These are phyloP conservation scores for Notodonta ziczac DNA, from an alignment of 2,888 invertebrate genomes.

Conservation along the genomic window DNA sequence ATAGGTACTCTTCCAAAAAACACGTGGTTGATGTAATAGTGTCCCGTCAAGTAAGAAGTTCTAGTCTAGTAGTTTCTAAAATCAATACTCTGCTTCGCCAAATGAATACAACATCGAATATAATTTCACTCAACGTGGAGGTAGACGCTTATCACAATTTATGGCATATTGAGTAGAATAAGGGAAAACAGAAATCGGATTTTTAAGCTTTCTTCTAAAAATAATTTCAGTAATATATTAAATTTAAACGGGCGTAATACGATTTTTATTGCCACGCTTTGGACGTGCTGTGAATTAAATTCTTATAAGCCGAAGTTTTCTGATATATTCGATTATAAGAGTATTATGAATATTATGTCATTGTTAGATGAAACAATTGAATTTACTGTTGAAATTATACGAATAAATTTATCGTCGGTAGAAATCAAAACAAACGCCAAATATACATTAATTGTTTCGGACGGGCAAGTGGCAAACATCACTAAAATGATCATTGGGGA, in stretches of 20 bases:
- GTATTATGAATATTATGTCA: not conserved
- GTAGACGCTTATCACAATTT: slow-evolving; percentile 71
- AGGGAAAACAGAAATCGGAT: slow-evolving; percentile 64
- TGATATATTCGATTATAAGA: slow-evolving; percentile 1
- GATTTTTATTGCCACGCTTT: slow-evolving; percentile 64
- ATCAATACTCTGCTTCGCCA: not conserved
- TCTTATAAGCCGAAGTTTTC: slow-evolving; percentile 56
- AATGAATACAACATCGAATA: slow-evolving; percentile 35
- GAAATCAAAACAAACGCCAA: not conserved
- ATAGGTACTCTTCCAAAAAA: no score
- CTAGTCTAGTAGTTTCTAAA: no score
- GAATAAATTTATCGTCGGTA: no score
- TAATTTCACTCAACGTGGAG: slow-evolving; percentile 46
- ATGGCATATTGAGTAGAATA: slow-evolving; percentile 61
- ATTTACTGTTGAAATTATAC: no score
- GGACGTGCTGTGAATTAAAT: slow-evolving; percentile 62
- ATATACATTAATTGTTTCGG: slow-evolving; percentile 50
- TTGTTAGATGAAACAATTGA: no score
- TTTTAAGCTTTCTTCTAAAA: slow-evolving; percentile 53
- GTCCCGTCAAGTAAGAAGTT: no score
- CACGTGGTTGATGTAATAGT: no score
- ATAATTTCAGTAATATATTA: slow-evolving; percentile 69
- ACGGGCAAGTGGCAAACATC: slow-evolving; percentile 63
- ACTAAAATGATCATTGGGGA: slow-evolving; percentile 62
- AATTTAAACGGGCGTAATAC: slow-evolving; percentile 69